Evolutionary conservation across 2,797 vertebrate species (phyloP).

Genomic region (Ptychobarbus kaznakovi): DNA sequence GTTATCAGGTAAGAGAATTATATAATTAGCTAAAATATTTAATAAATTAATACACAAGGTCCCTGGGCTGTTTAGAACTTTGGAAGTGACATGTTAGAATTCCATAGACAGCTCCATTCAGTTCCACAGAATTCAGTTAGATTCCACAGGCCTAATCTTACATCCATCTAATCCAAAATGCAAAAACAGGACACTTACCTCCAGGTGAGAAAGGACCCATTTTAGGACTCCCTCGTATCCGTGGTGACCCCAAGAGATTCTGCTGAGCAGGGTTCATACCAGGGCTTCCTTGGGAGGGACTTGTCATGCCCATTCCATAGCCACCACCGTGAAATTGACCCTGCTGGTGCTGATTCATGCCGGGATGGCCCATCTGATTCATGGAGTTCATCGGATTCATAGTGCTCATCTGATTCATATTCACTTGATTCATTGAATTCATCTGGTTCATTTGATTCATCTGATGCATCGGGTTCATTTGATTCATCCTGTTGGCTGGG

Average conservation of each 20-base stretch:
- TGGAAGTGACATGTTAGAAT: neutral
- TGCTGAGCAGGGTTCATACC: constrained; percentile 86
- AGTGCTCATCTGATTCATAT: constrained; percentile 64
- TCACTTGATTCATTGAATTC: constrained; percentile 80
- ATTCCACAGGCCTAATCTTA: neutral
- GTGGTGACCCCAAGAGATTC: constrained; percentile 91
- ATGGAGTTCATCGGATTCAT: constrained; percentile 68
- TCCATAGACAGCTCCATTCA: too few relatives aligned
- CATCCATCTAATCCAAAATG: neutral
- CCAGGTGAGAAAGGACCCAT: constrained; percentile 95
- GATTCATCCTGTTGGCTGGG: constrained; percentile 75
- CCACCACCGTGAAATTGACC: constrained; percentile 85
- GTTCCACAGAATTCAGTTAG: too few relatives aligned
- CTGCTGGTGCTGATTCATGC: constrained; percentile 80
- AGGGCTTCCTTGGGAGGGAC: constrained; percentile 89
- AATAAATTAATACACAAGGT: too few relatives aligned
- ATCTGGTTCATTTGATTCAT: constrained; percentile 75
- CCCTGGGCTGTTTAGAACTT: neutral
- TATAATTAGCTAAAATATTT: neutral
- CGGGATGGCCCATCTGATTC: constrained; percentile 71
- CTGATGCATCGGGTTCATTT: constrained; percentile 71
- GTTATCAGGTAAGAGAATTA: neutral
- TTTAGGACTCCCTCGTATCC: constrained; percentile 93
- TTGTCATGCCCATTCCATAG: constrained; percentile 89
- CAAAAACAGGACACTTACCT: constrained; percentile 76